Conservation (phyloP, 2,797 vertebrate genomes). For the Lepus oiostolus region DNA sequence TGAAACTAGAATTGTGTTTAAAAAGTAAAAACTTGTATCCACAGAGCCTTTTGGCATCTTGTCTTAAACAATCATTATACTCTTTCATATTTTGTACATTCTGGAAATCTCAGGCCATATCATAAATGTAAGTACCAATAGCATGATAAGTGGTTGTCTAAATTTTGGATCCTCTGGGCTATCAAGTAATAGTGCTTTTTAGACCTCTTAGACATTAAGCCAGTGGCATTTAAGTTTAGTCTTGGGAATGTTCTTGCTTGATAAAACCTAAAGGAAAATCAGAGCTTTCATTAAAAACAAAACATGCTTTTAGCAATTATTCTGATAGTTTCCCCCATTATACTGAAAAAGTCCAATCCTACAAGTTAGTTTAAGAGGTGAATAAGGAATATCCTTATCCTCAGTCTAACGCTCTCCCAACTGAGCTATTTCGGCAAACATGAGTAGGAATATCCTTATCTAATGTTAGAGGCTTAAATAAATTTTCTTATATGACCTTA, state of each 20-base stretch:
- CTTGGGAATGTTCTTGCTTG: slow-evolving; percentile 34
- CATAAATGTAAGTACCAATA: slow-evolving; percentile 13
- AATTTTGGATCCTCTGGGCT: slow-evolving; percentile 16
- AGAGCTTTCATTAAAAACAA: slow-evolving; percentile 22
- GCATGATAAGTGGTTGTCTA: slow-evolving; percentile 16
- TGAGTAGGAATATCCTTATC: accelerated
- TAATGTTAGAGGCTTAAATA: neutral
- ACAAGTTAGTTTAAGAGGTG: neutral
- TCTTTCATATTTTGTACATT: slow-evolving; percentile 20
- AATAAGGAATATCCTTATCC: slow-evolving; percentile 61
- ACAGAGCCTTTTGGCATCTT: neutral
- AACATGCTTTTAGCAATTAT: slow-evolving; percentile 20
- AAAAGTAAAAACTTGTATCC: slow-evolving; percentile 11
- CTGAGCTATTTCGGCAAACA: slow-evolving; percentile 80
- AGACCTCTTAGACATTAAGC: neutral
- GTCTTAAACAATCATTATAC: neutral
- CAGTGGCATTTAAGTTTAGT: slow-evolving; percentile 29
- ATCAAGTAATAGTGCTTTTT: neutral
- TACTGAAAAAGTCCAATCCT: neutral
- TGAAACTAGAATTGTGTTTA: slow-evolving; percentile 33
- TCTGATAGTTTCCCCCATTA: neutral
- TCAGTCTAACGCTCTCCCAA: slow-evolving; percentile 86
- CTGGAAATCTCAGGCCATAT: slow-evolving; percentile 48
- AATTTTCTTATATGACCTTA: neutral
- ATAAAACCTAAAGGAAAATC: slow-evolving; percentile 5